Conservation (phyloP, 35 echinoderm and acorn worm genomes). For the Acanthaster planci region DNA sequence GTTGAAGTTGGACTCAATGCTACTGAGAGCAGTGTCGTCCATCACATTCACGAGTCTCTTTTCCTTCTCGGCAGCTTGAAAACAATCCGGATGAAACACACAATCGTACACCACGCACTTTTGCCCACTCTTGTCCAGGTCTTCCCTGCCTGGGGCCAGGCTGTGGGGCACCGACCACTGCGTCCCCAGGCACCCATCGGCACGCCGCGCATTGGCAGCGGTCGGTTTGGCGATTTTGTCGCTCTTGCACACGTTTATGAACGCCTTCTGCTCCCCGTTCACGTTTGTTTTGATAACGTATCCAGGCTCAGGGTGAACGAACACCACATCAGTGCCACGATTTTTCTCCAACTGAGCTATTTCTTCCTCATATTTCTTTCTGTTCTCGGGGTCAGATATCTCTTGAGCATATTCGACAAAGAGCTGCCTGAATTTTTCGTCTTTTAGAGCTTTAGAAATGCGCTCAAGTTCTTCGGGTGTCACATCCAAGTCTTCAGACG, state of each 20-base stretch:
- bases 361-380: constrained; percentile 93
- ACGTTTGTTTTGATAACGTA: constrained; percentile 95
- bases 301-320: constrained; percentile 84
- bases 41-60: constrained; percentile 73
- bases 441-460: constrained; percentile 84
- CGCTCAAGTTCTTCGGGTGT: constrained; percentile 80
- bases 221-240: constrained; percentile 78
- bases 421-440: constrained; percentile 95
- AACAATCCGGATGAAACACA: constrained; percentile 87
- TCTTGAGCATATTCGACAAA: constrained; percentile 97
- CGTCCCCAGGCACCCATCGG: constrained; percentile 47
- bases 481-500: constrained; percentile 77
- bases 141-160: constrained; percentile 81
- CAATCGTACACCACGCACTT: constrained; percentile 90
- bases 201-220: neutral
- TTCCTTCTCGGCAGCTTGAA: constrained; percentile 63
- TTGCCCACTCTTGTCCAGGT: constrained; percentile 69
- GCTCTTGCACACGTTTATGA: constrained; percentile 86
- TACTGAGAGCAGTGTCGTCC: constrained; percentile 73
- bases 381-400: constrained; percentile 94
- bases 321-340: constrained; percentile 93
- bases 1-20: constrained; percentile 84
- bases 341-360: constrained; percentile 85
- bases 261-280: constrained; percentile 91
- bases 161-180: constrained; percentile 95